A percentile compares a stretch with the other conserved stretches of the same genome.
phyloP scores from a whole-genome alignment of 2,888 invertebrate genomes.

The Panzeria rudis region DNA sequence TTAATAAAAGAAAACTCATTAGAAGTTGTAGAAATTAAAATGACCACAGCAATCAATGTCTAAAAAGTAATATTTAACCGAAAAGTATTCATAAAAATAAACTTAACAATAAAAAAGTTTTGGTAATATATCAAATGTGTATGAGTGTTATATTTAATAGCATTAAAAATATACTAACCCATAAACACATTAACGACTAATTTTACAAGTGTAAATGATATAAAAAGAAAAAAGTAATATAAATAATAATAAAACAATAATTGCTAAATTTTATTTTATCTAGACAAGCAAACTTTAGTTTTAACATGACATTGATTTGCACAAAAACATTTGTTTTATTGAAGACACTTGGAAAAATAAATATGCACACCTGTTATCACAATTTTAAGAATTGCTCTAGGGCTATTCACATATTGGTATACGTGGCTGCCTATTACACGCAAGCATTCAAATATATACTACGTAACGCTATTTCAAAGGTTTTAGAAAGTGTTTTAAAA shows the following conservation, averaged over 20 bases:
- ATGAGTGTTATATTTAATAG: conserved; percentile 52
- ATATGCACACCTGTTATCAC: not conserved
- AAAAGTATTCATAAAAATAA: conserved; percentile 8
- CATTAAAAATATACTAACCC: conserved; percentile 1
- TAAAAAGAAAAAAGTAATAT: not conserved
- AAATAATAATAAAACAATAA: conserved; percentile 24
- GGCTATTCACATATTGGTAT: too few species aligned
- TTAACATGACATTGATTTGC: conserved; percentile 26
- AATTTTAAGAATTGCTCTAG: not conserved
- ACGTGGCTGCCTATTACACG: too few species aligned
- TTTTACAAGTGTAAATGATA: conserved; percentile 54
- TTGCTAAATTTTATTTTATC: conserved; percentile 2
- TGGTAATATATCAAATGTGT: conserved; percentile 19
- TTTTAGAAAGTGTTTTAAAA: too few species aligned
- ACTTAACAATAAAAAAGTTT: conserved; percentile 48
- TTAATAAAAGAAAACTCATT: conserved; percentile 57
- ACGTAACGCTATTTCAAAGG: too few species aligned
- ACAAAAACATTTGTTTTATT: not conserved
- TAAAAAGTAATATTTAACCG: conserved; percentile 40
- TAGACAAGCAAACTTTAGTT: not conserved
- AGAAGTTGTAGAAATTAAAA: conserved; percentile 55
- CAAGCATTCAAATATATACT: too few species aligned
- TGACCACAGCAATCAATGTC: conserved; percentile 61
- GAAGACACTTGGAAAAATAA: not conserved
- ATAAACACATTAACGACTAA: conserved; percentile 20